Evolutionary conservation across 2,113 vertebrate species (phyloP), one percentile per base, ranked within the genome.

Genomic region (Eleginops maclovinus): DNA sequence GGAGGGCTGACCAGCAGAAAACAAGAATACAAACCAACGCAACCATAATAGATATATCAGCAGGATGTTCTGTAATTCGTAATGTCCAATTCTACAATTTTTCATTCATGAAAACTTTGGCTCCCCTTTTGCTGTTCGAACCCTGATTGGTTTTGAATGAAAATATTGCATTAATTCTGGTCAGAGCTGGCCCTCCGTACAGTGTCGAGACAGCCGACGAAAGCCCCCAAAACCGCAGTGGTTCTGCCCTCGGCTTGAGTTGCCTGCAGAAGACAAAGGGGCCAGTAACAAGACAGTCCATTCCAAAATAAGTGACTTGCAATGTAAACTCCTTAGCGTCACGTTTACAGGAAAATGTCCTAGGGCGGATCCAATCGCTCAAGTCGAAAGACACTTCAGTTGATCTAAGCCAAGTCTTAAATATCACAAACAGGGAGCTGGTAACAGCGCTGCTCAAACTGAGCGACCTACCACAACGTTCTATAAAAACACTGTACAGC

Each of bases 261-360:
- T 94, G 88, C 86, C 82, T 78, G 74, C 17, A 53, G 80, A 90
- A 90, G 83, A 93, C 92, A 94, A 93, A 92, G 81, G 71, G 91
- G 88, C 88, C 89, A 93, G 91, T 92, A 93, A 93, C 89, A 89
- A 93, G 88, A 89, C 77, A 73, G 87, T 87, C 88, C 70, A 67
- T 90, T 91, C 86, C 79, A 85, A 82, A 88, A 89, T 92, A 87
- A 92, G 90, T 72, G 84, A 90, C 86, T 93, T 78, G 91, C 85
- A 90, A 75, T 91, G 83, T 90, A 91, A 90, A 91, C 87, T 93
- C 84, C 84, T 92, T 82, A 82, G 78, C 59, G 36, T 89, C 86
- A 82, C 71, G 68, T 86, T 94, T 92, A 91, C 85, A 91, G 89
- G 92, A 94, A 94, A 93, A 95, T 92, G 88, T 93, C 93, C 89